phyloP scores from a whole-genome alignment of 2,888 invertebrate genomes.

The Gasteruption jaculator region DNA sequence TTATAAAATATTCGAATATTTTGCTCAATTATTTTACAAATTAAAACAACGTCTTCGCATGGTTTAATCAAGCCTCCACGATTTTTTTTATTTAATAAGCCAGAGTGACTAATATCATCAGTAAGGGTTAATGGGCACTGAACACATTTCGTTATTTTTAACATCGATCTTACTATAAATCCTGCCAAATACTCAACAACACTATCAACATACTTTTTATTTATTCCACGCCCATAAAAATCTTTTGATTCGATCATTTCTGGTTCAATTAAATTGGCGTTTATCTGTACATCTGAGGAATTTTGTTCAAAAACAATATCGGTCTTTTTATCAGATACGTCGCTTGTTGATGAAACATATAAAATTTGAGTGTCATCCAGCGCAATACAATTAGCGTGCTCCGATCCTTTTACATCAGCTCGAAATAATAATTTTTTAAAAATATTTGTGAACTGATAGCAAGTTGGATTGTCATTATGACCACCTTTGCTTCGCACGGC shows the following conservation, averaged over 20 bases:
- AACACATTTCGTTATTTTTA: constrained; percentile 16
- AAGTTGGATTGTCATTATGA: constrained; percentile 25
- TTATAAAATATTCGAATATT: constrained; percentile 12
- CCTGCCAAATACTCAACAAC: constrained; percentile 18
- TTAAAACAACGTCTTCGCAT: constrained; percentile 15
- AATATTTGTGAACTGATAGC: constrained; percentile 17
- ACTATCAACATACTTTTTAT: too few species aligned
- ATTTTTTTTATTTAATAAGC: constrained; percentile 11
- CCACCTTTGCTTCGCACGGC: constrained; percentile 19
- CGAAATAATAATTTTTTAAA: constrained; percentile 23
- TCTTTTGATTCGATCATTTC: too few species aligned
- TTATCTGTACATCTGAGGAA: too few species aligned
- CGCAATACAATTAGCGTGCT: constrained; percentile 17
- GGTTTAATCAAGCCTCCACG: constrained; percentile 17
- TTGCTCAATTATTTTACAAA: constrained; percentile 17
- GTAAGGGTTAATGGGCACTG: constrained; percentile 9
- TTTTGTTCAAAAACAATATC: too few species aligned
- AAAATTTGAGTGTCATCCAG: constrained; percentile 18
- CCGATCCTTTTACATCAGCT: constrained; percentile 17
- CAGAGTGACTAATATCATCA: constrained; percentile 6
- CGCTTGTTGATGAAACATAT: too few species aligned
- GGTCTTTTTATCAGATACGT: too few species aligned
- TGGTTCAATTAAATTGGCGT: too few species aligned
- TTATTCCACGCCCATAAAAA: too few species aligned
- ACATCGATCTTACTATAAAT: constrained; percentile 15